Conservation (phyloP, 2,888 invertebrate genomes). For the Ennomos erosarius region DNA sequence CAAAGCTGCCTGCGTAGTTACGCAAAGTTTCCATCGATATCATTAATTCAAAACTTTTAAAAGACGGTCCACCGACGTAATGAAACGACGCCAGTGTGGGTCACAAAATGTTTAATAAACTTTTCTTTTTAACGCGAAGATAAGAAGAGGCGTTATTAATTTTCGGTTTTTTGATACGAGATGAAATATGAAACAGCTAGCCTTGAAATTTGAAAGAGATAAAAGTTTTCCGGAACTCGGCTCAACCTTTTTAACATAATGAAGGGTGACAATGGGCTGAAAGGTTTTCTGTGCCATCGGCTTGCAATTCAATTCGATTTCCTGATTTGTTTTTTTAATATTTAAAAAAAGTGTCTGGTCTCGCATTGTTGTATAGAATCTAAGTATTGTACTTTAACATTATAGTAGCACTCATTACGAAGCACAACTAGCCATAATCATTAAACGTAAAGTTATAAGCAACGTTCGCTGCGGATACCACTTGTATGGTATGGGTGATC, state of each 20-base stretch:
- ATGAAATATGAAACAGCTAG: constrained; percentile 46
- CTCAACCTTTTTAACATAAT: constrained; percentile 51
- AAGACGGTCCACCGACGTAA: constrained; percentile 22
- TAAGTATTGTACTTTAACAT: background rate
- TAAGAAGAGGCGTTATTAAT: constrained; percentile 37
- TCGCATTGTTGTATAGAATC: constrained; percentile 5
- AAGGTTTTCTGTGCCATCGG: constrained; percentile 22
- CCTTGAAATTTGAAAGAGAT: constrained; percentile 52
- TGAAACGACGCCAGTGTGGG: constrained; percentile 33
- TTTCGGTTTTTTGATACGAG: constrained; percentile 32
- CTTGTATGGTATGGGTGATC: no score
- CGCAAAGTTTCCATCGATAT: constrained; percentile 2
- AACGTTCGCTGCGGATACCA: no score
- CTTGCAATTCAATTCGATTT: constrained; percentile 25
- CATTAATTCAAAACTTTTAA: constrained; percentile 25
- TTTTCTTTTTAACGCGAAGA: constrained; percentile 32
- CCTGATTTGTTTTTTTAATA: constrained; percentile 25
- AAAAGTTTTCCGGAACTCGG: constrained; percentile 43
- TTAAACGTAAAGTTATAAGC: no score
- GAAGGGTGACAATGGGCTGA: constrained; percentile 41
- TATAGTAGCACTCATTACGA: no score
- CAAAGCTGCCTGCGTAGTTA: no score
- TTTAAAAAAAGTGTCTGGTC: constrained; percentile 8
- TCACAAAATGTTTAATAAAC: constrained; percentile 40
- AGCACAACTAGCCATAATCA: no score